Percentiles rank a stretch among this genome's conserved stretches.
Conservation (phyloP, 2,797 vertebrate genomes). For the Capromys pilorides region DNA sequence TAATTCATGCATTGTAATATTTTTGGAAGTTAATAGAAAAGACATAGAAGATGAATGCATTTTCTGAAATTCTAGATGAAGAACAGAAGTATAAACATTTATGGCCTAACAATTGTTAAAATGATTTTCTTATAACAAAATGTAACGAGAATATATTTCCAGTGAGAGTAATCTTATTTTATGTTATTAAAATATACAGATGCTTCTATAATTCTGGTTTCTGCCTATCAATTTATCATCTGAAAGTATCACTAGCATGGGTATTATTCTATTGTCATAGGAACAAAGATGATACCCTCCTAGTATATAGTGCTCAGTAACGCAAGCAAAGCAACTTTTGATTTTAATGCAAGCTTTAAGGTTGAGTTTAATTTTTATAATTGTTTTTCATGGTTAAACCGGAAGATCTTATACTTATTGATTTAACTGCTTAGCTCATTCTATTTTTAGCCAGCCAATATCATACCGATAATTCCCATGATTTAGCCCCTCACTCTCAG, state of each 20-base stretch:
- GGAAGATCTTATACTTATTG: slow-evolving; percentile 1
- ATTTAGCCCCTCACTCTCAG: neutral
- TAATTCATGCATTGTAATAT: slow-evolving; percentile 26
- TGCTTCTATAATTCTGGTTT: neutral
- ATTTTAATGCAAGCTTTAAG: neutral
- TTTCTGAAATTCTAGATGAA: slow-evolving; percentile 64
- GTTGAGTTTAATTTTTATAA: slow-evolving; percentile 16
- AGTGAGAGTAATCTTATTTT: slow-evolving; percentile 34
- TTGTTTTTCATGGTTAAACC: slow-evolving; percentile 40
- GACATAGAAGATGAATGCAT: slow-evolving; percentile 32
- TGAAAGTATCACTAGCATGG: neutral
- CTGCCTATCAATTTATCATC: slow-evolving; percentile 18
- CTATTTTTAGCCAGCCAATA: neutral
- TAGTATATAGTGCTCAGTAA: neutral
- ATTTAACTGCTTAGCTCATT: neutral
- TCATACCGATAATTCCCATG: neutral
- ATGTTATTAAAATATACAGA: neutral
- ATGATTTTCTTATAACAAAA: slow-evolving; percentile 57
- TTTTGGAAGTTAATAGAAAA: slow-evolving; percentile 48
- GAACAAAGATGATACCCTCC: neutral
- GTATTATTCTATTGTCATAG: neutral
- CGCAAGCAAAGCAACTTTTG: neutral
- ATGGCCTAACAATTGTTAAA: slow-evolving; percentile 13
- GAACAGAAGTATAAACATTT: slow-evolving; percentile 45
- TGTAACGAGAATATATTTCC: slow-evolving; percentile 46